Evolutionary conservation across 2,113 vertebrate species (phyloP).

Genomic region (Crypturellus undulatus): DNA sequence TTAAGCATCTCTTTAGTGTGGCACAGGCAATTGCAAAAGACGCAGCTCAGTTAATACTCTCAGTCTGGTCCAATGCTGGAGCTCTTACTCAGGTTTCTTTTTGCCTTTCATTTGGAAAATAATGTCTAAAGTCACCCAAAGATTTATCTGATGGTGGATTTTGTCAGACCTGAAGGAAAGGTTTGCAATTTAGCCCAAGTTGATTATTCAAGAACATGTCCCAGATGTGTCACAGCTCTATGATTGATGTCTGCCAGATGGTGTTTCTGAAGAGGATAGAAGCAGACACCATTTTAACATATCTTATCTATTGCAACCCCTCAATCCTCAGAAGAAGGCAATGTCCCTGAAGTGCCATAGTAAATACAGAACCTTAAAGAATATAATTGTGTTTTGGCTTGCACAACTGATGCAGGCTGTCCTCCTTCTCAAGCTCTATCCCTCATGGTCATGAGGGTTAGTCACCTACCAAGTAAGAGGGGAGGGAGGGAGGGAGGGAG

Average conservation of each 20-base stretch:
- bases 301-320: not conserved
- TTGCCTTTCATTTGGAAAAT: not conserved
- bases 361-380: not conserved
- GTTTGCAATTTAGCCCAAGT: not conserved
- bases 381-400: not conserved
- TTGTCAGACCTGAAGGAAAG: not conserved
- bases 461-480: not conserved
- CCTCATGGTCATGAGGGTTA: fast-evolving
- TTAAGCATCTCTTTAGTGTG: not conserved
- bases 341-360: not conserved
- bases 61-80: not conserved
- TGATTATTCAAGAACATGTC: not conserved
- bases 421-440: not conserved
- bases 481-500: too few relatives aligned
- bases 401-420: fast-evolving
- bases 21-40: not conserved
- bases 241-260: slow-evolving; percentile 24
- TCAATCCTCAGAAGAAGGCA: not conserved
- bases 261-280: not conserved
- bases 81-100: not conserved
- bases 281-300: not conserved
- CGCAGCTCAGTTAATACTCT: not conserved
- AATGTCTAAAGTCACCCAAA: not conserved
- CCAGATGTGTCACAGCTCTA: not conserved
- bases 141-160: not conserved